These are phyloP conservation scores for Scaptomyza caliginosa DNA, from an alignment of 2,888 invertebrate species.

Conservation along the genomic window DNA sequence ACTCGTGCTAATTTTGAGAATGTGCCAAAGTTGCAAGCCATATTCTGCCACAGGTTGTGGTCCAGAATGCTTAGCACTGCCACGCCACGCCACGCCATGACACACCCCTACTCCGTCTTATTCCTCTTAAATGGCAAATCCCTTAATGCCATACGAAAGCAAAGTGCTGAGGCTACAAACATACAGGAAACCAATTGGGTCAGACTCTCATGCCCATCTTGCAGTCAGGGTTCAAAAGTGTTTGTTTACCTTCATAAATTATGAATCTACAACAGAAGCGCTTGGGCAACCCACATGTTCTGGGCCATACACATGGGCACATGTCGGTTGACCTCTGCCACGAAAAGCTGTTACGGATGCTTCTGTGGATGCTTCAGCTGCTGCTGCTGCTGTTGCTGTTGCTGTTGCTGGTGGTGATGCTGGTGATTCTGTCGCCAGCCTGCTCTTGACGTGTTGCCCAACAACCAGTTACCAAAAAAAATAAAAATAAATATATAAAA, in stretches of 20 bases:
- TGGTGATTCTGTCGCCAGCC: conserved; percentile 46
- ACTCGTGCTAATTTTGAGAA: conserved; percentile 61
- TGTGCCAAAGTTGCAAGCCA: conserved; percentile 47
- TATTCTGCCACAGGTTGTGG: conserved; percentile 49
- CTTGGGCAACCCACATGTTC: conserved; percentile 45
- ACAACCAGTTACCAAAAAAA: conserved; percentile 9
- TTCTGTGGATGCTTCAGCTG: conserved; percentile 9
- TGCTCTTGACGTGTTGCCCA: conserved; percentile 36
- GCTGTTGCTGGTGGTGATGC: conserved; percentile 52
- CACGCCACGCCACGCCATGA: conserved; percentile 14
- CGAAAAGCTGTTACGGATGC: conserved; percentile 9
- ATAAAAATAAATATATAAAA: conserved; percentile 24
- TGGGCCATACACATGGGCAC: conserved; percentile 27
- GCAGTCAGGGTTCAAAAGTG: conserved; percentile 56
- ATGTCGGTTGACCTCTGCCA: conserved; percentile 60
- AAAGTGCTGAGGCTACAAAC: conserved; percentile 20
- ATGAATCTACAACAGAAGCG: conserved; percentile 59
- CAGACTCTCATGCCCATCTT: not conserved
- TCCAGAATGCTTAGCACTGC: conserved; percentile 28
- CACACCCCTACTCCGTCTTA: not conserved
- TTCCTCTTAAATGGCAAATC: conserved; percentile 39
- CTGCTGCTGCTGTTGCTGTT: conserved; percentile 23
- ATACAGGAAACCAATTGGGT: conserved; percentile 14
- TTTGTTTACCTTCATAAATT: conserved; percentile 79
- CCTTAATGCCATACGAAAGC: conserved; percentile 46